Conservation (phyloP, 2,797 vertebrate genomes). For the Microchirus variegatus region DNA sequence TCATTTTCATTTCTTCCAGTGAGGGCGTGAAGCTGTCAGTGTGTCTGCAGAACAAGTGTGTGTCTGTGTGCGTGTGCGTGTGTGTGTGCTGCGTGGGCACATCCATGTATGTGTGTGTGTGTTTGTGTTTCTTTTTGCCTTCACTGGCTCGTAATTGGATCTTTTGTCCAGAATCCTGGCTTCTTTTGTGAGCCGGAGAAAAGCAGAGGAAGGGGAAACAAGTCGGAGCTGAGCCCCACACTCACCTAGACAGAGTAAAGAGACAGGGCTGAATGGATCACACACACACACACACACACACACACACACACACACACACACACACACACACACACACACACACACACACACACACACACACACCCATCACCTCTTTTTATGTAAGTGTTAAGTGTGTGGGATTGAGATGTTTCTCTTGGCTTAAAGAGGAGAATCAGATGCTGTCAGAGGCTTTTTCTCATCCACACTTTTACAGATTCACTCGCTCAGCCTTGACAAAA, state of each 20-base stretch:
- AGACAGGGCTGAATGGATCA: conserved; percentile 60
- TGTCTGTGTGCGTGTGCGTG: conserved; percentile 11
- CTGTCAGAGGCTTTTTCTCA: conserved; percentile 62
- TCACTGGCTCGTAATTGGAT: conserved; percentile 79
- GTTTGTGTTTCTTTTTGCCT: conserved; percentile 55
- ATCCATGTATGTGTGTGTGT: conserved; percentile 28
- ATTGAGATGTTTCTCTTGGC: conserved; percentile 77
- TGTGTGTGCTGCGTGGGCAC: conserved; percentile 58
- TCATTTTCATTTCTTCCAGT: conserved; percentile 28
- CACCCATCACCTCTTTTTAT: conserved; percentile 64
- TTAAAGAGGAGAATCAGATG: conserved; percentile 71
- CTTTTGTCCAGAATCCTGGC: conserved; percentile 79
- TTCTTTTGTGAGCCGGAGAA: conserved; percentile 73
- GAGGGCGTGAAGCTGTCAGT: conserved; percentile 58
- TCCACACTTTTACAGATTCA: conserved; percentile 45
- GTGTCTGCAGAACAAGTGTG: conserved; percentile 15
- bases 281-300: conserved; percentile 22
- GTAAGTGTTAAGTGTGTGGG: conserved; percentile 76
- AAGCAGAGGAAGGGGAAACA: conserved; percentile 71
- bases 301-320: conserved; percentile 44
- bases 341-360: conserved; percentile 1
- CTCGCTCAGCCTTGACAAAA: conserved; percentile 66
- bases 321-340: conserved; percentile 18
- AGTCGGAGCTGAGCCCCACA: conserved; percentile 73
- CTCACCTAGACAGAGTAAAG: conserved; percentile 69